Conservation (phyloP, 2,888 invertebrate species). For the Tipula lateralis region DNA sequence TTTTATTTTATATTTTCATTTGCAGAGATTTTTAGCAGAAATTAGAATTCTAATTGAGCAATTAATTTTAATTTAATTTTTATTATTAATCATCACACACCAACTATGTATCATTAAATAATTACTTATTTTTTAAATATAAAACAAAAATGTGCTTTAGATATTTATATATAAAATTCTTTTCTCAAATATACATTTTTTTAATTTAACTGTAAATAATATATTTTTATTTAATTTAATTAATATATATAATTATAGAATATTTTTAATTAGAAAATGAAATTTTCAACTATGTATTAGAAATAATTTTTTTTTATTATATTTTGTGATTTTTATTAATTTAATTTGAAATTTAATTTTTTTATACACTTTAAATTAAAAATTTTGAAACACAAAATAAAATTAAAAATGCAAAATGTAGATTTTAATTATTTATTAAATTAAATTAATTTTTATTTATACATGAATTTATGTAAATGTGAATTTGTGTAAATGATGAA, state of each 20-base stretch:
- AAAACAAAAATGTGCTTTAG: background rate
- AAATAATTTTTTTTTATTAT: background rate
- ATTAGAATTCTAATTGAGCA: background rate
- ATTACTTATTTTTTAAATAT: background rate
- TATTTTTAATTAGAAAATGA: background rate
- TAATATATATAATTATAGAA: background rate
- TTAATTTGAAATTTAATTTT: background rate
- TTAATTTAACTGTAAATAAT: background rate
- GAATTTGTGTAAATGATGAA: background rate
- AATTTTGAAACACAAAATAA: background rate
- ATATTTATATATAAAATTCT: background rate
- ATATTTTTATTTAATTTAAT: background rate
- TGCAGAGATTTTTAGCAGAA: slow-evolving; percentile 19
- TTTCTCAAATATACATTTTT: background rate
- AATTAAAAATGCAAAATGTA: background rate
- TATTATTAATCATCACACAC: background rate
- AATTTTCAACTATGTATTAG: background rate
- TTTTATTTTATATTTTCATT: background rate
- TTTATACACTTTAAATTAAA: too few relatives aligned
- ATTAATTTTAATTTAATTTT: background rate
- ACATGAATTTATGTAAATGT: background rate
- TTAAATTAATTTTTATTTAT: background rate
- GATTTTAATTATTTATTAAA: background rate
- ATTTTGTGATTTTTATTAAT: background rate
- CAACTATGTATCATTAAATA: background rate